phyloP scores from a whole-genome alignment of 2,797 vertebrate species.

The Anguilla pacifica region DNA sequence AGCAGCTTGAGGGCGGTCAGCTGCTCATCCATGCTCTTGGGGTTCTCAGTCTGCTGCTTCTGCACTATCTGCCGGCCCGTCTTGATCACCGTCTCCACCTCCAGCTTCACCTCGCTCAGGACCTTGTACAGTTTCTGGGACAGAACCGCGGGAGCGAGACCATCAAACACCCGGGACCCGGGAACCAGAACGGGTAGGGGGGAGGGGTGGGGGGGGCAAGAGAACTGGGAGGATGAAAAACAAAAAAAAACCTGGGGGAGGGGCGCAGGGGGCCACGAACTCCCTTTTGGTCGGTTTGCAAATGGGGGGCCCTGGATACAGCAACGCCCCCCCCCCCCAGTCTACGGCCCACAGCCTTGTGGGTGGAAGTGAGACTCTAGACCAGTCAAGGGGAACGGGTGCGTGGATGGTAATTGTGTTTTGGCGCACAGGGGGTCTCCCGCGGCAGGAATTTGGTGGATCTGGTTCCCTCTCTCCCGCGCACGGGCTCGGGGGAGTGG shows the following conservation, averaged over 20 bases:
- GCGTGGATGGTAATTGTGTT: not conserved
- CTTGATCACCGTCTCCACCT: slow-evolving; percentile 98
- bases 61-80: slow-evolving; percentile 97
- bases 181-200: slow-evolving; percentile 24
- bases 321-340: not conserved
- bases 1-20: slow-evolving; percentile 92
- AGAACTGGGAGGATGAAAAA: not conserved
- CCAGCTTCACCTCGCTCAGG: slow-evolving; percentile 95
- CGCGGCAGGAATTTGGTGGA: not conserved
- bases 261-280: not conserved
- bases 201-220: not conserved
- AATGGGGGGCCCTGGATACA: not conserved
- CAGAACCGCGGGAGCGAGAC: slow-evolving; percentile 12
- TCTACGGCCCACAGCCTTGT: not conserved
- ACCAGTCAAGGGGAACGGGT: not conserved
- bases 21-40: slow-evolving; percentile 94
- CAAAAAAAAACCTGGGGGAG: not conserved
- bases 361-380: not conserved
- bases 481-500: not conserved
- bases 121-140: slow-evolving; percentile 93
- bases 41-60: slow-evolving; percentile 97
- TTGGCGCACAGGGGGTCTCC: not conserved
- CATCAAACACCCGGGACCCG: not conserved
- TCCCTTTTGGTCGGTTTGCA: not conserved
- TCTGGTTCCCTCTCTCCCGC: not conserved